A percentile compares a stretch with the other conserved stretches of the same genome.
Conservation (phyloP, 2,113 vertebrate species). For the Callaeas wilsoni region DNA sequence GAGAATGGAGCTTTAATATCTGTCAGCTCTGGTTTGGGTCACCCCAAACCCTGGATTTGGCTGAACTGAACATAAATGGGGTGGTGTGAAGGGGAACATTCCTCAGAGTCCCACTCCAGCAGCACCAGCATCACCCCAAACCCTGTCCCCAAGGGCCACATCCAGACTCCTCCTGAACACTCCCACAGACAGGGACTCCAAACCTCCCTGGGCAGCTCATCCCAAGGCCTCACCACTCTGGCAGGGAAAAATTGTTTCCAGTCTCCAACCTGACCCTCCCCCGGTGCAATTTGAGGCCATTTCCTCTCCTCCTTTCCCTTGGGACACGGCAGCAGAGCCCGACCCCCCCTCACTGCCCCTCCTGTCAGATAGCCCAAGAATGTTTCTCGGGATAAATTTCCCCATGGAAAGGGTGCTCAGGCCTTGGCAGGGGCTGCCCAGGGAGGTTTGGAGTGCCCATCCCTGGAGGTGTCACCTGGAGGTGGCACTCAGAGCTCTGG, state of each 20-base stretch:
- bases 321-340: neutral
- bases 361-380: neutral
- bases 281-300: neutral
- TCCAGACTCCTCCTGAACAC: neutral
- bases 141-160: neutral
- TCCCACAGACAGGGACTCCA: neutral
- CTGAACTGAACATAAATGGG: neutral
- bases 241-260: accelerated
- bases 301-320: neutral
- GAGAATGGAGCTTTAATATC: neutral
- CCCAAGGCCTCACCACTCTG: neutral
- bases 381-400: neutral
- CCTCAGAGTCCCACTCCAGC: neutral
- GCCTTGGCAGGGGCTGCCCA: neutral
- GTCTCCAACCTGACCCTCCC: accelerated
- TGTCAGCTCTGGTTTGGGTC: neutral
- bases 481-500: neutral
- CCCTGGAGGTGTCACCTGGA: neutral
- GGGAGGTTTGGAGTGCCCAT: neutral
- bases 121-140: neutral
- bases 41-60: no score
- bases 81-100: neutral
- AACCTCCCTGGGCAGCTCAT: neutral
- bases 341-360: neutral
- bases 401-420: neutral